Conservation (phyloP, 2,888 invertebrate genomes). For the Microctonus hyperodae region DNA sequence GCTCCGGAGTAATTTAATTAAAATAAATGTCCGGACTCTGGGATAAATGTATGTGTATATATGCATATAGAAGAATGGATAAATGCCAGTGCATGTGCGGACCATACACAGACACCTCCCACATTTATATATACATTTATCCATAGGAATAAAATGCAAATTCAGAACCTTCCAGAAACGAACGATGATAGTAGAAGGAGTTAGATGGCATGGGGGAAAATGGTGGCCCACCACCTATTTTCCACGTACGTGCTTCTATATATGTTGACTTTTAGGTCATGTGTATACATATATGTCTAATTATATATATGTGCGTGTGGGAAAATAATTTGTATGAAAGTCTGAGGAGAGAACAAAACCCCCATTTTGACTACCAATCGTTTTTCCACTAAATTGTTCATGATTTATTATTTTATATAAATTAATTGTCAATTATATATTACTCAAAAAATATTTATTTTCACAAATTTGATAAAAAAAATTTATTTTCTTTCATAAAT, state of each 20-base stretch:
- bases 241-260: conserved; percentile 4
- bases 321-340: not conserved
- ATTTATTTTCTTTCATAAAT: no score
- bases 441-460: no score
- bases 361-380: not conserved
- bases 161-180: conserved; percentile 57
- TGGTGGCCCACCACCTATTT: not conserved
- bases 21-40: conserved; percentile 60
- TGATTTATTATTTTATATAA: no score
- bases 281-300: not conserved
- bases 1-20: conserved; percentile 64
- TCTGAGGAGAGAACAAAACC: not conserved
- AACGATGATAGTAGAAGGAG: conserved; percentile 14
- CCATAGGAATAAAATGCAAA: conserved; percentile 62
- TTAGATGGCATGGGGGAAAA: conserved; percentile 4
- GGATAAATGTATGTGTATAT: not conserved
- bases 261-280: conserved; percentile 23
- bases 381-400: not conserved
- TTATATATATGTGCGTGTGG: not conserved
- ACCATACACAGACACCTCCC: conserved; percentile 45
- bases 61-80: not conserved
- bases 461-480: no score
- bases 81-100: conserved; percentile 43
- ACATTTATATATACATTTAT: conserved; percentile 19
- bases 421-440: no score